Base-by-base conservation (phyloP, 2,797 vertebrate species). In the Helicolenus hilgendorfi region DNA sequence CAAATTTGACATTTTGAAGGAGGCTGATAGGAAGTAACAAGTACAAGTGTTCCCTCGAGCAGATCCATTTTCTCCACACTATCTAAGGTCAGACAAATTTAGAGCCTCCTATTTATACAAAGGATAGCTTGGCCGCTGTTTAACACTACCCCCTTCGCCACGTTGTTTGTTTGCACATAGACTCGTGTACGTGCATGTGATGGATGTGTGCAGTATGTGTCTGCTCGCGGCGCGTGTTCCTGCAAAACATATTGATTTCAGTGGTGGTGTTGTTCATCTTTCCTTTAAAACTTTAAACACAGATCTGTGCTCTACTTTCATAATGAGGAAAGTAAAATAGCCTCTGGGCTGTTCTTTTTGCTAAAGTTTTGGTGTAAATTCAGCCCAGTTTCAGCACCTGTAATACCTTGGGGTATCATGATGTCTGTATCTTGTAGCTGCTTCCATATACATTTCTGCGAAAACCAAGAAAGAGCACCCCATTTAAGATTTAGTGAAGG, bases 1-100 rank as follows among this genome's bases (percentile, higher is more conserved):
- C 86, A 85, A 86, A 90, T 92, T 83, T 96, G 93, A 95, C 94
- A 96, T 94, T 94, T 94, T 87, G 87, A 92, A 83, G 74, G 89
- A 83, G 72, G 83, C 87, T 91, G 89, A 93, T 79, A 81, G 72
- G 83, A 89, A 89, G 86, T 85, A 91, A 89, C 81, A 92, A 94
- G 92, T 79, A 91, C 93, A 88, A 92, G 87, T 38, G 81, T 81
- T 89, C 92, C 95, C 95, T 77, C 36, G 9, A 93, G 95, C 92
- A 13, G 65, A 85, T 85, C 67, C 74, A 64, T 84, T 86, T 87
- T 79, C 88, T 89, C 63, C 80, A 59, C 67, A 33, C 68, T 68
- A 45, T 89, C 83, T 76, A 62, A 92, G 92, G 92, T 95, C 94
- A 94, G 88, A 90, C 88, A 90, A 68, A 91, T 95, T 94, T 92